Base-by-base conservation (phyloP, 2,113 vertebrate species). In the Puma concolor region DNA sequence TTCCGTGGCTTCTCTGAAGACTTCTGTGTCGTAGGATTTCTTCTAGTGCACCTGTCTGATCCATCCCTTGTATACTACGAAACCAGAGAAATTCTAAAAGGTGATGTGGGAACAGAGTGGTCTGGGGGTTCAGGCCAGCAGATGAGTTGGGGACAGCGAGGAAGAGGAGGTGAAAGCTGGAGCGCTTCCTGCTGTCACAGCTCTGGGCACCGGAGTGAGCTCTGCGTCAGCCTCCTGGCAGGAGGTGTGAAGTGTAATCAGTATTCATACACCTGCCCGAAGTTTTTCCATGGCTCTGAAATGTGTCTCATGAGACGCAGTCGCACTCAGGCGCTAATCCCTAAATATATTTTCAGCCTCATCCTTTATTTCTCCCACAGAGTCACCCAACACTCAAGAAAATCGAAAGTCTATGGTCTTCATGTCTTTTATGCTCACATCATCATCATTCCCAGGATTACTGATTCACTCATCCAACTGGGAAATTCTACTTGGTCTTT, bases 401-500 rank as follows among this genome's bases (percentile, higher is more conserved):
- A 74, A 85, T 15, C 4, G 25, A 76, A 85, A 88, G 10, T n/a
- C 88, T 31, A 54, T 23, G 48, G 36, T 38, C 60, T 88, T 72
- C 33, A 64, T 38, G 64, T 0, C 19, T 27, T 54, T 82, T 41
- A 52, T 41, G 5, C 6, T 0, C 12, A 12, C 4, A 7, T 54
- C 41, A 67, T 17, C 29, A 84, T 25, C 80, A 50, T 71, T 87
- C 72, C n/a, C 14, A 27, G 36, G 52, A 90, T 87, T 16, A 41
- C 1, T 4, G 13, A 48, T 74, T 36, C 38, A 36, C 12, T n/a
- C 23, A 57, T 19, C 16, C 33, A n/a, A 31, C 5, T 23, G 36
- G 33, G 52, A 96, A 87, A 54, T 92, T 79, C 23, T 57, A 29
- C 15, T 44, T 64, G 13, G 19, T 76, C 72, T 92, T 87, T 88